phyloP scores from a whole-genome alignment of 1,140 invertebrate species.

The Triops cancriformis region DNA sequence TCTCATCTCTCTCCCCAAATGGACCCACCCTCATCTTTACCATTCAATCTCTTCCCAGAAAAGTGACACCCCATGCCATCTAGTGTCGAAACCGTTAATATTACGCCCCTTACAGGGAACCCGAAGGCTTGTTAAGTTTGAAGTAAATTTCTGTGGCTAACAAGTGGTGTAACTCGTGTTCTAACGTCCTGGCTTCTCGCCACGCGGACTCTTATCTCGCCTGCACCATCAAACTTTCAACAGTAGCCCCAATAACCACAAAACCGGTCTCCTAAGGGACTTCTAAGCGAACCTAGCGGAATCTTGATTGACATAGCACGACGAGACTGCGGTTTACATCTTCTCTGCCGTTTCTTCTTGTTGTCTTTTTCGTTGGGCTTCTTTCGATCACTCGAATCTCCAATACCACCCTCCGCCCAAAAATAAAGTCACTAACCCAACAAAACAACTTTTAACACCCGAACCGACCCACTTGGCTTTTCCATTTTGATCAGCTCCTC shows the following conservation, averaged over 20 bases:
- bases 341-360: no score
- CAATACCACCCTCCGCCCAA: background rate
- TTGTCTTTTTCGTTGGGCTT: background rate
- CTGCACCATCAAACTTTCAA: background rate
- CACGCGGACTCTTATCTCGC: background rate
- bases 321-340: background rate
- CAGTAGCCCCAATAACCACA: background rate
- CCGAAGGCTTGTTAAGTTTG: no score
- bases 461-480: background rate
- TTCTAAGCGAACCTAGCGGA: background rate
- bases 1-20: no score
- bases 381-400: background rate
- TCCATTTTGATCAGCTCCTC: background rate
- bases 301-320: background rate
- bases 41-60: no score
- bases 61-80: no score
- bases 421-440: background rate
- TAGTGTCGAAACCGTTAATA: no score
- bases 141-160: no score
- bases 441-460: background rate
- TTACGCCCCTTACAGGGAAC: no score
- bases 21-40: no score
- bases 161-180: background rate
- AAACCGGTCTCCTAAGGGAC: background rate
- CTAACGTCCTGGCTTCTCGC: background rate